A percentile compares a stretch with the other conserved stretches of the same genome.
phyloP scores from a whole-genome alignment of 2,113 vertebrate species.

The Misgurnus anguillicaudatus region DNA sequence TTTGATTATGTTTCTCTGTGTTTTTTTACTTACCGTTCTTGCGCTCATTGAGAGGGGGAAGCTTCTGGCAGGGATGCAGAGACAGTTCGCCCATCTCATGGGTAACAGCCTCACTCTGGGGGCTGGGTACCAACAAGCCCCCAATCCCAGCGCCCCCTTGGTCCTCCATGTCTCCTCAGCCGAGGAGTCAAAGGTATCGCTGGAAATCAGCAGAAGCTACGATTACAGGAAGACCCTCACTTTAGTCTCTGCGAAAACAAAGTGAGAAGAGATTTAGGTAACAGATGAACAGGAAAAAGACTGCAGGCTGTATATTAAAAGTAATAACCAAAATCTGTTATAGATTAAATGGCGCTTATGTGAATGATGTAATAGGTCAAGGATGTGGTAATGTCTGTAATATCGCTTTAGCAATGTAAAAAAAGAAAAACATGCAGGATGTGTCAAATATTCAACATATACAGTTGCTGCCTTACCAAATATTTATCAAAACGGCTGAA shows the following conservation, averaged over 20 bases:
- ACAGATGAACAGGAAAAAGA: background rate
- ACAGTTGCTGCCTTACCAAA: background rate
- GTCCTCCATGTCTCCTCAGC: conserved; percentile 81
- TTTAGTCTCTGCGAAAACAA: conserved; percentile 58
- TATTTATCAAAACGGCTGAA: conserved; percentile 7
- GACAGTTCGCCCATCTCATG: conserved; percentile 93
- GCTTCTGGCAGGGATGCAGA: conserved; percentile 83
- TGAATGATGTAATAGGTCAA: conserved; percentile 29
- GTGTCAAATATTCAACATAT: background rate
- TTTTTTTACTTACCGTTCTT: conserved; percentile 85
- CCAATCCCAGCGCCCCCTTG: conserved; percentile 77
- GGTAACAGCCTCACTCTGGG: conserved; percentile 93
- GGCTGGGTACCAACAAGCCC: conserved; percentile 83
- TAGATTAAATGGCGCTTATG: background rate
- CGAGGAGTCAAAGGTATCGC: conserved; percentile 53
- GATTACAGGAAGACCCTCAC: conserved; percentile 48
- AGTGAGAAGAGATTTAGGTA: background rate
- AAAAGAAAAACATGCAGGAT: conserved; percentile 49
- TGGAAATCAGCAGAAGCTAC: conserved; percentile 39
- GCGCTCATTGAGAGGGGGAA: conserved; percentile 90
- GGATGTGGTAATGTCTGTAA: conserved; percentile 42
- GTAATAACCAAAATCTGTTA: background rate
- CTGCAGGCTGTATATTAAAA: background rate
- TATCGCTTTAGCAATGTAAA: conserved; percentile 18
- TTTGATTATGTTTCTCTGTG: too few species aligned